These are phyloP conservation scores for Mormyrus lacerda DNA, from an alignment of 2,113 vertebrate species.

Conservation along the genomic window DNA sequence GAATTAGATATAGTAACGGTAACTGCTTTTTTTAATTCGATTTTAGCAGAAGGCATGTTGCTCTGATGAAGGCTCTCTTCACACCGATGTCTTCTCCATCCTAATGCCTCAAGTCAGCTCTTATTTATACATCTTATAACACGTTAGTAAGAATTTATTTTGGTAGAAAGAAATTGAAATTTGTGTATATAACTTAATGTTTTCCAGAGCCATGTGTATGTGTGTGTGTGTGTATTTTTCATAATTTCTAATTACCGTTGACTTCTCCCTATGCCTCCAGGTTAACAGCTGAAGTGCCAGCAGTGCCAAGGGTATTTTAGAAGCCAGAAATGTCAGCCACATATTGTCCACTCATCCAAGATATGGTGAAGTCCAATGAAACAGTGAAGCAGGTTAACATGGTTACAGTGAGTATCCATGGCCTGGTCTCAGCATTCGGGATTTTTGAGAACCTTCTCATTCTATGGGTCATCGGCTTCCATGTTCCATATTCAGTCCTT, in stretches of 20 bases:
- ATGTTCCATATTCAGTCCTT: slow-evolving; percentile 55
- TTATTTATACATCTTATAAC: background rate
- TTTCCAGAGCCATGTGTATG: background rate
- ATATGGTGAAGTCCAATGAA: slow-evolving; percentile 15
- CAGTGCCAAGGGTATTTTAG: background rate
- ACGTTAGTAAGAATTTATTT: background rate
- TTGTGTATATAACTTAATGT: background rate
- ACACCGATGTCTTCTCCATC: too few relatives aligned
- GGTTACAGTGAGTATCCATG: slow-evolving; percentile 45
- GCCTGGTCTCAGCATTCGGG: slow-evolving; percentile 51
- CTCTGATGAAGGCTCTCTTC: too few relatives aligned
- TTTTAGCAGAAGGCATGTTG: too few relatives aligned
- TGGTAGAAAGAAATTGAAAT: background rate
- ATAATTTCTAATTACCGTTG: background rate
- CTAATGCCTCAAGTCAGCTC: background rate
- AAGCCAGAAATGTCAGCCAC: background rate
- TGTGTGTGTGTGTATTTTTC: background rate
- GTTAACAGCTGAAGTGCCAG: background rate
- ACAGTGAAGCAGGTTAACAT: background rate
- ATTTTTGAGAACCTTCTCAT: slow-evolving; percentile 60
- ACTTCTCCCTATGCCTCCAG: background rate
- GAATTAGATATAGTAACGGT: too few relatives aligned
- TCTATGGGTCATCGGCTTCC: slow-evolving; percentile 54
- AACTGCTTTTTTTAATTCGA: too few relatives aligned
- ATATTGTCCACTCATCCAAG: slow-evolving; percentile 18